Base-by-base conservation (phyloP, 2,797 vertebrate genomes). In the Ibycter americanus region DNA sequence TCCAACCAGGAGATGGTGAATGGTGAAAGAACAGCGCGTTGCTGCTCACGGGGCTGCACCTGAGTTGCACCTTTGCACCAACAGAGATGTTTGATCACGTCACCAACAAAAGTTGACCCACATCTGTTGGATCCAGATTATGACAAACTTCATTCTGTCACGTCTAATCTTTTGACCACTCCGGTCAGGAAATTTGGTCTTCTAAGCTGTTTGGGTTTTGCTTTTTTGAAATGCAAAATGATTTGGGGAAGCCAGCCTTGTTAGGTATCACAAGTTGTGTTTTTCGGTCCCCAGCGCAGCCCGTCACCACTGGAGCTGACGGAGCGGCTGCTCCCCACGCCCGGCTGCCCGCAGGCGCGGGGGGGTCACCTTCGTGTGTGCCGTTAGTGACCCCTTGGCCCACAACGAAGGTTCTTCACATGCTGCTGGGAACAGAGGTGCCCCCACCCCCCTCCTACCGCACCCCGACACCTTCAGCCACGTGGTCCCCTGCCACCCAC, bases 271-370 rank as follows among this genome's bases (percentile, higher is more conserved):
- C 26, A 23, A 49, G 36, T 5, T 7, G 0, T 19, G 15, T 9
- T 58, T 83, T 79, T 63, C 4, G 2, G 27, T 63, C 27, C 42
- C 29, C 27, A 42, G 6, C 25, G 8, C 25, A 10, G 70, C 16
- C 19, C 5, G 38, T 36, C 44, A 11, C 32, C 16, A 3, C 42
- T 15, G 18, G 21, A 58, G 44, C 32, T 25, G 9, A 32, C 0
- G 31, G 36, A 14, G 56, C 2, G 11, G 29, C 58, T 5, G 36
- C 9, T 68, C 18, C 34, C 42, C 1, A 21, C 1, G 2, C 2
- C 9, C 15, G 42, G 34, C 77, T 18, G 40, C 15, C 18, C 3
- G 3, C 47, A 6, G 56, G n/a, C 4, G 0, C 16, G 10, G 5
- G 15, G 40, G 15, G 27, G 15, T 52, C 87, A 32, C 34, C 23